Evolutionary conservation across 2,888 invertebrate genomes (phyloP).

Genomic region (Torymus auratus): DNA sequence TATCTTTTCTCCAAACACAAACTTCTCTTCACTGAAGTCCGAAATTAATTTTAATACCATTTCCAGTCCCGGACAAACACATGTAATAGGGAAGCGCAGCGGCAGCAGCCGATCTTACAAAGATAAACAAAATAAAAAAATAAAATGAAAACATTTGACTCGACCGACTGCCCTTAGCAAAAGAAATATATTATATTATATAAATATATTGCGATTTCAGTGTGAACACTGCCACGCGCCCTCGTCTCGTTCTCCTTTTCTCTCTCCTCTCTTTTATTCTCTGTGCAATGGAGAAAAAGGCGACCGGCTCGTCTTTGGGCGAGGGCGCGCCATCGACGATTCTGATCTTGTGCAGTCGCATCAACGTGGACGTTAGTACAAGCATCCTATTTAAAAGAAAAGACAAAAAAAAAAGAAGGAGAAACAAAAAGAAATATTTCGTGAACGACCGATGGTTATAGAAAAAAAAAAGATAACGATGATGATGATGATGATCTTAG

Average conservation of each 20-base stretch:
- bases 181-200: constrained; percentile 33
- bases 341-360: constrained; percentile 48
- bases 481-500: constrained; percentile 57
- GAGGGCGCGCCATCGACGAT: constrained; percentile 35
- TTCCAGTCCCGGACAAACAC: constrained; percentile 47
- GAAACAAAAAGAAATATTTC: constrained; percentile 34
- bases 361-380: constrained; percentile 55
- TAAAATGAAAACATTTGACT: constrained; percentile 11
- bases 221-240: constrained; percentile 59
- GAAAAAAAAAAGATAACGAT: too few relatives aligned
- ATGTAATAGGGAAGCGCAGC: neutral
- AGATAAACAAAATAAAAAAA: constrained; percentile 23
- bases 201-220: constrained; percentile 54
- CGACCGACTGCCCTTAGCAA: constrained; percentile 55
- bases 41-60: constrained; percentile 57
- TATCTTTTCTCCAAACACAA: too few relatives aligned
- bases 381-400: constrained; percentile 50
- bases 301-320: constrained; percentile 46
- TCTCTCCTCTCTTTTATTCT: too few relatives aligned
- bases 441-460: constrained; percentile 52
- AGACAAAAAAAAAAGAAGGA: neutral
- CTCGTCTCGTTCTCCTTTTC: constrained; percentile 15
- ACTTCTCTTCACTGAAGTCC: constrained; percentile 9
- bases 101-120: constrained; percentile 21
- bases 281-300: constrained; percentile 7